Evolutionary conservation across 2,888 invertebrate genomes (phyloP).

Genomic region (Drosophila atripex): DNA sequence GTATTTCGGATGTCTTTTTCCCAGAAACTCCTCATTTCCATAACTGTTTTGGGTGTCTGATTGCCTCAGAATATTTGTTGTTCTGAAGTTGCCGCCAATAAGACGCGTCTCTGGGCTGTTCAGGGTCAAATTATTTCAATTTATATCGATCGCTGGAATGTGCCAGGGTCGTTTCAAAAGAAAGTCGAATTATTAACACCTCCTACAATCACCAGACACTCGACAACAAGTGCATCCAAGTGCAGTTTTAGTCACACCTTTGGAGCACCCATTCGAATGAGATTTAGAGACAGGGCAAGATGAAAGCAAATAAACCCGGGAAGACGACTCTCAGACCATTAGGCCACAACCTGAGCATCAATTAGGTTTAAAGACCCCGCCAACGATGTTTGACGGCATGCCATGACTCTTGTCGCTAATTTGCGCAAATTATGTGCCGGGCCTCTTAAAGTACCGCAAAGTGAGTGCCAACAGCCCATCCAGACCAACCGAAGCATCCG

Average conservation of each 20-base stretch:
- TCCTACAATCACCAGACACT: conserved; percentile 11
- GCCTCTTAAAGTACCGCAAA: conserved; percentile 77
- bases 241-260: conserved; percentile 49
- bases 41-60: conserved; percentile 57
- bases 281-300: conserved; percentile 14
- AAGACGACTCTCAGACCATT: conserved; percentile 32
- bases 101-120: conserved; percentile 34
- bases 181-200: conserved; percentile 21
- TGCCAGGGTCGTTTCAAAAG: no score
- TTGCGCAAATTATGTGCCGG: conserved; percentile 76
- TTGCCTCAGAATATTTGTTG: conserved; percentile 35
- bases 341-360: conserved; percentile 61
- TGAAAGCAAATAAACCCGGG: conserved; percentile 44
- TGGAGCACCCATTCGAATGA: conserved; percentile 34
- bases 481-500: conserved; percentile 10
- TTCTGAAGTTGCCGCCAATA: conserved; percentile 40
- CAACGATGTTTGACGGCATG: conserved; percentile 42
- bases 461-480: conserved; percentile 59
- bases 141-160: conserved; percentile 68
- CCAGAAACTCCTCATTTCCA: conserved; percentile 59
- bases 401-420: conserved; percentile 71
- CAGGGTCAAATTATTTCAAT: conserved; percentile 78
- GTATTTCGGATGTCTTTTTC: not conserved
- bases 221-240: conserved; percentile 37
- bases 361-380: conserved; percentile 74